Evolutionary conservation across 2,888 invertebrate genomes (phyloP), one percentile per base, ranked within the genome.

Genomic region (Rhynchonema sp.): DNA sequence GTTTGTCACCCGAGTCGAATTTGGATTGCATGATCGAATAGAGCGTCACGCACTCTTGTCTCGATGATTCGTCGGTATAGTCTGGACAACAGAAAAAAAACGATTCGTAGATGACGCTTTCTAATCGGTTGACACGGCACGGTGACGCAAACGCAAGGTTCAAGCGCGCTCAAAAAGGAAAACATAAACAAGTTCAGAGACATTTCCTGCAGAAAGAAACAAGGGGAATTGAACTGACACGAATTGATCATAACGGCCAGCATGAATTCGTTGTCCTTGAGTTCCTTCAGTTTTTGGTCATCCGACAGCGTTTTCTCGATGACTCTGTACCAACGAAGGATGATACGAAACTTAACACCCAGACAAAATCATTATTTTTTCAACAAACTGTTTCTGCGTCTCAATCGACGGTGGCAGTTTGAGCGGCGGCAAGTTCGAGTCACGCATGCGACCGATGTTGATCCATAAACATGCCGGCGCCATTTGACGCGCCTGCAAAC

Each of bases 401-500:
- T 64, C 62, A 1, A 63, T 63, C 9, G 29, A 27, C 22, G 56
- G 56, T 22, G 62, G 58, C 22, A 29, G 38, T 26, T 30, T n/a
- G 17, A 29, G 23, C 30, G 55, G 9, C 2, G 6, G 25, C 6
- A 26, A 3, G 9, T 1, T 3, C 6, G 28, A 9, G 29, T 2
- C 28, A 56, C 2, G 20, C 23, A n/a, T 29, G 2, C 30, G 28
- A 67, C 89, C 80, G 62, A 94, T 79, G 76, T 92, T 91, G 73
- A 92, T 87, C 91, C 92, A 94, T 72, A 94, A 91, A 70, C 90
- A 91, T 20, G 89, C 87, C 63, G 87, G 85, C 0, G 94, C 90
- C 85, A 92, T 86, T 73, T 86, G 85, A 72, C 86, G 84, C 9
- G 54, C 60, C 49, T 49, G 23, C 9, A 49, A n/a, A n/a, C n/a